Conservation (phyloP, 2,888 invertebrate species). For the Mayetiola destructor region DNA sequence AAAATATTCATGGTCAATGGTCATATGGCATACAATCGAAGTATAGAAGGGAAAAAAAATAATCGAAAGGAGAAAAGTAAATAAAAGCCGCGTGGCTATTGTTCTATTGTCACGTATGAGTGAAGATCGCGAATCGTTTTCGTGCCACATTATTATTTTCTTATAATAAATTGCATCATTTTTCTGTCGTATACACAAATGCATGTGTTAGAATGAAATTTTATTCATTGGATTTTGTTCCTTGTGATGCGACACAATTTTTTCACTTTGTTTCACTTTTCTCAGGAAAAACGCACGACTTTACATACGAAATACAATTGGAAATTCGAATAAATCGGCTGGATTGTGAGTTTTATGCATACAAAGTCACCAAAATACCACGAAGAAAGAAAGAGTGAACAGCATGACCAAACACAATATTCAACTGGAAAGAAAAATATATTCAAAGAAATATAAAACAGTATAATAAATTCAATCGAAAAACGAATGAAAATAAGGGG, state of each 20-base stretch:
- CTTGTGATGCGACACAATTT: neutral
- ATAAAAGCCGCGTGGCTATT: slow-evolving; percentile 9
- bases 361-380: neutral
- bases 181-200: no score
- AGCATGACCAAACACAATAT: no score
- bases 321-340: slow-evolving; percentile 1
- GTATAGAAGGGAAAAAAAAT: neutral
- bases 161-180: slow-evolving; percentile 11
- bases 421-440: neutral
- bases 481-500: slow-evolving; percentile 4
- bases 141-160: slow-evolving; percentile 11
- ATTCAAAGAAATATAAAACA: neutral
- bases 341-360: no score
- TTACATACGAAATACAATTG: neutral
- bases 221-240: no score
- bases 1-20: no score
- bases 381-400: neutral
- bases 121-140: slow-evolving; percentile 12
- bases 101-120: slow-evolving; percentile 12
- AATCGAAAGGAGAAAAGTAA: neutral
- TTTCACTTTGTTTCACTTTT: neutral
- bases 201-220: no score
- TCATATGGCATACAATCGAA: no score
- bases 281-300: slow-evolving; percentile 10
- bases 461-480: neutral